Base-by-base conservation (phyloP, 2,888 invertebrate species). In the Calameuta idolon region DNA sequence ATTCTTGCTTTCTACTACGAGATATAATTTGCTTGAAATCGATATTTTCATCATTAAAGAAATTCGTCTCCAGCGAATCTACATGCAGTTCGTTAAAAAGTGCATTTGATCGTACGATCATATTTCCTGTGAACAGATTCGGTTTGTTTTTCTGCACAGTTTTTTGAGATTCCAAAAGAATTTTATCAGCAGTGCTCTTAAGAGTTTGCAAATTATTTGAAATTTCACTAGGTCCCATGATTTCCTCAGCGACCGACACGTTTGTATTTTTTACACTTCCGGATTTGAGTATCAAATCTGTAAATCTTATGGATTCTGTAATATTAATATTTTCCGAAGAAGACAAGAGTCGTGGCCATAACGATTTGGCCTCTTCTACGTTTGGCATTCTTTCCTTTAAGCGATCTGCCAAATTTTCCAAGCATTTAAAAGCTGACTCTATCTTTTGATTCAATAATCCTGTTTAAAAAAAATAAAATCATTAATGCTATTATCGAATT, bases 71-170 rank as follows among this genome's bases (percentile, higher is more conserved):
- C 34, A 90, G 76, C 1, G 79, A 77, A 74, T 88, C 84, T 9
- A 87, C 82, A 11, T 81, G 68, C 69, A 90, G 31, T n/a, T 86
- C 79, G 11, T 83, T 81, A 34, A 89, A 81, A 69, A 78, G 78
- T 12, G 84, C 86, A 75, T 88, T 80, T 0, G 79, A 84, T 9
- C 82, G 73, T n/a, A 89, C 75, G 23, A 79, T 5, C 9, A 88
- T 74, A 4, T 84, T 73, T 5, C 84, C 83, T 9, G 68, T 69
- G 5, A 85, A 79, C n/a, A 12, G 73, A 78, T 81, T 69, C 23
- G 31, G 80, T 0, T 12, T 69, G 9, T 76, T 77, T 11, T 79
- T 69, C 9, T 34, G 71, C 31, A 71, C 31, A 31, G 12, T 69
- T 79, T 35, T 40, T 69, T 12, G 79, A 79, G 40, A 74, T 33